Evolutionary conservation across 1,140 invertebrate species (phyloP), one percentile per base, ranked within the genome.

Genomic region (Lycorma delicatula): DNA sequence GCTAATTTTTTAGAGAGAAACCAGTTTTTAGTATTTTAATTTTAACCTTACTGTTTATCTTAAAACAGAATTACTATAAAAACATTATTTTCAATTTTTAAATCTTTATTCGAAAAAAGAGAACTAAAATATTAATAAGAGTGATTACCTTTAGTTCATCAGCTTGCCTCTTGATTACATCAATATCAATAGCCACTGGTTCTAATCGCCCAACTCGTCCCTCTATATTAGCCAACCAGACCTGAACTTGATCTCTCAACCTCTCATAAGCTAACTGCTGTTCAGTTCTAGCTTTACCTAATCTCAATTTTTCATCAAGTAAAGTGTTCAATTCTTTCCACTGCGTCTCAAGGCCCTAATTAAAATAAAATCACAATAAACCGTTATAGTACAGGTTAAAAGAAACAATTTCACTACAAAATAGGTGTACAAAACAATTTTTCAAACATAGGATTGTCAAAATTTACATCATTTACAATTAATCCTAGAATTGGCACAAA

Each of bases 161-260:
- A 44, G 83, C 80, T 70, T 96, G 93, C 56, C 81, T 80, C 60
- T 86, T 87, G 13, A 95, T 74, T 41, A 84, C 82, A 41, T 95
- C 91, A 57, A 92, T 72, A 69, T 96, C 90, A 13, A 96, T 79
- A 9, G 91, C 91, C 0, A 94, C 87, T 1, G 89, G 84, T 55
- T 89, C 82, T 13, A 95, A 73, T 25, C 80, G 77, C 67, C 78
- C 74, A 0, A 90, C 77, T 64, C 80, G 80, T 22, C 74, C 80
- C 68, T 97, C 93, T 63, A 87, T 92, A 5, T 74, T 79, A 12
- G 78, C 83, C 12, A 97, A 76, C 93, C 93, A 97, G 31, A 87
- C 84, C 1, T 89, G 67, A 1, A 96, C 87, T 69, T 93, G 86
- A 60, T 87, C 83, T 60, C 87, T 82, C 6, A 93, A 74, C 16